Evolutionary conservation across 2,113 vertebrate genomes (phyloP), one percentile per base, ranked within the genome.

Genomic region (Aleadryas rufinucha): DNA sequence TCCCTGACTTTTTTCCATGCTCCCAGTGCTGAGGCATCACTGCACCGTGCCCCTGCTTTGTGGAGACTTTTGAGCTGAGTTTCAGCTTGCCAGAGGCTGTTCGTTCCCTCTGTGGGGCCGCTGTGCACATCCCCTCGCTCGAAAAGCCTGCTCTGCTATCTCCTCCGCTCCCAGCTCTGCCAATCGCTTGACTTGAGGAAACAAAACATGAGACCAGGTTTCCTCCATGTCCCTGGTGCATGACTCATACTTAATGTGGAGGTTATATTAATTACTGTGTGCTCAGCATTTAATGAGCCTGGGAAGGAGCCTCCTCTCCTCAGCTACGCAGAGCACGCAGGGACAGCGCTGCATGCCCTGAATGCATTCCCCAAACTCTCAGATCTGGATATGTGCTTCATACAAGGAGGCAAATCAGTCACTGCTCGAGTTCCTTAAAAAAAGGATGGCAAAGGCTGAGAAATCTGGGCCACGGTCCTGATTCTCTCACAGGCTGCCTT

Each of bases 281-380:
- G 92, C 76, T 94, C 53, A 66, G 92, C 78, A 86, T 92, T 85
- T 95, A 93, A 93, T 82, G 83, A 96, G 77, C 56, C 21, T 33
- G 68, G 68, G 82, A 70, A 70, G 88, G 45, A 90, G 16, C 27
- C 52, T 89, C 30, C 86, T 78, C 35, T 10, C 60, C 59, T 78
- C 72, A 45, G 64, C 76, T 35, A 1, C 9, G 7, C 44, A 20
- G 39, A n/a, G 7, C 19, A 44, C 0, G 0, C 39, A 24, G 53
- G 6, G 53, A 80, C 26, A 39, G 8, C 26, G 1, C 78, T 31
- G 9, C 53, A 26, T 1, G 65, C 52, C 31, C 37, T 2, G 59
- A 80, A 65, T 30, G 0, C 18, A 20, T 47, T 80, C 66, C 59
- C 76, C n/a, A 69, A 74, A 14, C 19, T 1, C 37, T 59, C 41